phyloP scores from a whole-genome alignment of 2,113 vertebrate genomes.

The Nipponia nippon region DNA sequence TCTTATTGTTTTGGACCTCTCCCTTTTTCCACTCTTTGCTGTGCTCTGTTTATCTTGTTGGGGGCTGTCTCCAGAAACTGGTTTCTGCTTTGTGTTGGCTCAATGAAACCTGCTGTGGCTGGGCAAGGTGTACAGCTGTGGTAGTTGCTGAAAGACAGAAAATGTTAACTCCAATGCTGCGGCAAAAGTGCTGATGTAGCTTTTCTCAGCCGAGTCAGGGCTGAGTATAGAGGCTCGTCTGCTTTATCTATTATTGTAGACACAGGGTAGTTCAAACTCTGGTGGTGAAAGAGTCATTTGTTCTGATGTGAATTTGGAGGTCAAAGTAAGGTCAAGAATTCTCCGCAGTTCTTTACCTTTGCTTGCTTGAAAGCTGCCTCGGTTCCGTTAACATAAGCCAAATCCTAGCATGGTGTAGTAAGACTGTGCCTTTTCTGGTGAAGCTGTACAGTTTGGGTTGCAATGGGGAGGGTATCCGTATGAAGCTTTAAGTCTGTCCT shows the following conservation, averaged over 20 bases:
- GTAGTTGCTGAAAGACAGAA: background rate
- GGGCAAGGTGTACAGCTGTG: background rate
- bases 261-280: background rate
- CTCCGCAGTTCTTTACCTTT: background rate
- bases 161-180: rapidly evolving
- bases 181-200: background rate
- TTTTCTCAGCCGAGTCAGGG: background rate
- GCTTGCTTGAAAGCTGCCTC: background rate
- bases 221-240: background rate
- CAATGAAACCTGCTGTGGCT: background rate
- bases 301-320: conserved; percentile 3
- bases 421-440: background rate
- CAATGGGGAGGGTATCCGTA: rapidly evolving
- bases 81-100: background rate
- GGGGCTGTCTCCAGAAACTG: background rate
- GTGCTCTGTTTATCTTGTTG: background rate
- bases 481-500: background rate
- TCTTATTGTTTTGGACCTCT: background rate
- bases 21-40: background rate
- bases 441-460: background rate
- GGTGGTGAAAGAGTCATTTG: background rate
- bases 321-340: background rate
- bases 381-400: background rate
- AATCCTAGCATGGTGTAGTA: rapidly evolving
- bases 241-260: background rate